Percentiles rank a stretch among this genome's conserved stretches.
phyloP scores from a whole-genome alignment of 2,797 vertebrate genomes.

The Tapirus indicus region DNA sequence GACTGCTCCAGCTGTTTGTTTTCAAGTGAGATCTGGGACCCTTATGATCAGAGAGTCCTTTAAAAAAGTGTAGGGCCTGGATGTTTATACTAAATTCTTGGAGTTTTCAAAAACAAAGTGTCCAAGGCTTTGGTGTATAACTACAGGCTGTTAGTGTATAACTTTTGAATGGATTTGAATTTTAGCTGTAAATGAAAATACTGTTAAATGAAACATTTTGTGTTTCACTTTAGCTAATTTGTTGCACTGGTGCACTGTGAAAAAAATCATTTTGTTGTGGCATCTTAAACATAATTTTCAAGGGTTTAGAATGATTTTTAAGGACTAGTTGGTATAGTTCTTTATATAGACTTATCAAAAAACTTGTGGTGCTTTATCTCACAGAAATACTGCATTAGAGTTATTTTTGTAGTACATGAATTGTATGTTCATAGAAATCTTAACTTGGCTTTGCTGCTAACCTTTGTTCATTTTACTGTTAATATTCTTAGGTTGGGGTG shows the following conservation, averaged over 20 bases:
- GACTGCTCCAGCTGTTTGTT: constrained; percentile 28
- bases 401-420: not conserved
- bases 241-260: not conserved
- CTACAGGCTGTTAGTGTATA: not conserved
- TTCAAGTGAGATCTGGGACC: constrained; percentile 46
- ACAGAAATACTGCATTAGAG: not conserved
- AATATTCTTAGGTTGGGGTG: not conserved
- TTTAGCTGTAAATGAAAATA: not conserved
- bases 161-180: constrained; percentile 23
- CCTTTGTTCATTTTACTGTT: not conserved
- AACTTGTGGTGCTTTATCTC: not conserved
- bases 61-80: not conserved
- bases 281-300: not conserved
- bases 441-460: not conserved
- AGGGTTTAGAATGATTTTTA: constrained; percentile 33
- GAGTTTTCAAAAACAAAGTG: not conserved
- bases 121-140: not conserved
- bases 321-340: not conserved
- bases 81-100: not conserved
- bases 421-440: not conserved
- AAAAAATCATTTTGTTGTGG: not conserved
- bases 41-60: not conserved
- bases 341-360: not conserved
- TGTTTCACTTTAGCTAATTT: constrained; percentile 47
- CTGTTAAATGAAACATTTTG: not conserved